These are phyloP conservation scores for Phoenicopterus ruber DNA, from an alignment of 2,113 vertebrate genomes.

Conservation along the genomic window DNA sequence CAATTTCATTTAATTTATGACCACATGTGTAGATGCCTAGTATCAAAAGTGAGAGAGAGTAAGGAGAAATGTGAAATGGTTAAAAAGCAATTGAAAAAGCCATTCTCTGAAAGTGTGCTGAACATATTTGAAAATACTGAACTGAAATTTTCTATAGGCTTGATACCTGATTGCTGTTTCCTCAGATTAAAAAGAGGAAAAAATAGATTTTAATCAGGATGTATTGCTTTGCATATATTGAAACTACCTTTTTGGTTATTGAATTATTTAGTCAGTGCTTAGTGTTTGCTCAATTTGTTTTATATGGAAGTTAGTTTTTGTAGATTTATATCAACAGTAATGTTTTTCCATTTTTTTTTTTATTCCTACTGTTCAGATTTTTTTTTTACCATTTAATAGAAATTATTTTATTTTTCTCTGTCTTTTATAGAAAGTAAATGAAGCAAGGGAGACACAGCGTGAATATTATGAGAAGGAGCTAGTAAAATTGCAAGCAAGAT, in stretches of 20 bases:
- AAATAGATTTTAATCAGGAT: neutral
- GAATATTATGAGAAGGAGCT: slow-evolving; percentile 90
- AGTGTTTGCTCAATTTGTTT: neutral
- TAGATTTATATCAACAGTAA: neutral
- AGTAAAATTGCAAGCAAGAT: slow-evolving; percentile 76
- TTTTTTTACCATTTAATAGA: neutral
- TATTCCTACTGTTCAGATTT: neutral
- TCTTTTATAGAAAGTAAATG: slow-evolving; percentile 82
- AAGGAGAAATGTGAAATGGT: neutral
- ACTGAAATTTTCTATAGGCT: neutral
- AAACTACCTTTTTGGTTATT: neutral
- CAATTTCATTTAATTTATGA: neutral
- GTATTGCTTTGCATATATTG: neutral
- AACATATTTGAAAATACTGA: neutral
- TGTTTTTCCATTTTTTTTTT: neutral
- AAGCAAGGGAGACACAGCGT: slow-evolving; percentile 84
- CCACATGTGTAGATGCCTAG: neutral
- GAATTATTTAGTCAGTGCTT: neutral
- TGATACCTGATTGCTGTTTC: neutral
- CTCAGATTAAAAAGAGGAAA: neutral
- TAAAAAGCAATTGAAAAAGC: neutral
- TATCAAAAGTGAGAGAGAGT: neutral
- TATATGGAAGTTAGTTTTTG: neutral
- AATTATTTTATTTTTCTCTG: neutral
- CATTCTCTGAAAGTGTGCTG: neutral